A percentile compares a stretch with the other conserved stretches of the same genome.
Evolutionary conservation across 1,140 invertebrate genomes (phyloP).

Genomic region (Grapholita molesta): DNA sequence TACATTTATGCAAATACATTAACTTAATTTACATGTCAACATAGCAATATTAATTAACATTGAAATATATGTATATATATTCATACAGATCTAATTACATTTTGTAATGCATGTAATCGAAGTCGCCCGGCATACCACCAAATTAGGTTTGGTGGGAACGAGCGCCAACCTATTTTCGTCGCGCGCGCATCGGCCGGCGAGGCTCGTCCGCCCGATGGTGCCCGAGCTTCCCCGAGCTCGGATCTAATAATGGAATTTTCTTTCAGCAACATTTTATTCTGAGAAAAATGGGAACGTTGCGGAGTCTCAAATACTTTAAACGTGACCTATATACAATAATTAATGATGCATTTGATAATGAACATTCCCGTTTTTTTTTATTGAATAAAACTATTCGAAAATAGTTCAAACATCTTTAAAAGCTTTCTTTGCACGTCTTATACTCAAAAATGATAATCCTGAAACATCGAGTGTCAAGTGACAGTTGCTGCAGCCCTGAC

Average conservation of each 20-base stretch:
- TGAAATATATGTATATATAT: too few relatives aligned
- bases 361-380: too few relatives aligned
- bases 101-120: conserved; percentile 52
- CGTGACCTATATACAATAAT: neutral
- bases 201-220: conserved; percentile 20
- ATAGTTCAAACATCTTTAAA: neutral
- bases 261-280: conserved; percentile 18
- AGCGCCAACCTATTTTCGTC: conserved; percentile 64
- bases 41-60: too few relatives aligned
- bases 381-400: too few relatives aligned
- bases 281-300: conserved; percentile 3
- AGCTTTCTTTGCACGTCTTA: neutral
- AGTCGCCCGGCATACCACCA: conserved; percentile 49
- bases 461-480: conserved; percentile 52
- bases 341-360: neutral
- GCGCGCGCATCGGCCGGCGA: conserved; percentile 29
- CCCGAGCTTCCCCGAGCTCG: conserved; percentile 36
- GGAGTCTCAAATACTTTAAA: neutral
- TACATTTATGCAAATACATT: neutral
- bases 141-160: conserved; percentile 64
- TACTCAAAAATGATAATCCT: neutral
- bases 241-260: conserved; percentile 54
- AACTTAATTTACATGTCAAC: neutral
- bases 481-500: conserved; percentile 40
- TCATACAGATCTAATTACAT: conserved; percentile 22